These are phyloP conservation scores for Rosalia funebris DNA, from an alignment of 2,888 invertebrate species.

Conservation along the genomic window DNA sequence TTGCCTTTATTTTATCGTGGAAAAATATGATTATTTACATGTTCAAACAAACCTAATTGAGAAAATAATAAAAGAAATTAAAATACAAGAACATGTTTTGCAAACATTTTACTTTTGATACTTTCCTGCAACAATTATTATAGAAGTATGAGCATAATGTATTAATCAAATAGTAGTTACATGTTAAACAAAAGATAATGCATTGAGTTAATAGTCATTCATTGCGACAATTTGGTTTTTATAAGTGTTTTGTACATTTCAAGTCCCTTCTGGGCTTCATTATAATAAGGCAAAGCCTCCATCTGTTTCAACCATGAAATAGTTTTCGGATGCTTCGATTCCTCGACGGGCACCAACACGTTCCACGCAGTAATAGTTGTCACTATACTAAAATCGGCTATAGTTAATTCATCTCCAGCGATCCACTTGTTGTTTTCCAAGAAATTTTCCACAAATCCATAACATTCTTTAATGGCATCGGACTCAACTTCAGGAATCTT, in stretches of 20 bases:
- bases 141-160: too few relatives aligned
- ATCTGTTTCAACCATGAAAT: constrained; percentile 41
- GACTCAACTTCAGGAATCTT: constrained; percentile 58
- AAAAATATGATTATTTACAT: too few relatives aligned
- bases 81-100: too few relatives aligned
- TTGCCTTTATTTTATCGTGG: too few relatives aligned
- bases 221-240: background rate
- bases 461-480: constrained; percentile 37
- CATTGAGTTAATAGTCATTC: too few relatives aligned
- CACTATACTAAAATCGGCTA: constrained; percentile 43
- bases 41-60: too few relatives aligned
- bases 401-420: constrained; percentile 42
- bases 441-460: constrained; percentile 59
- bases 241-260: background rate
- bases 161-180: too few relatives aligned
- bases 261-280: constrained; percentile 11
- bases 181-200: too few relatives aligned
- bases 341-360: constrained; percentile 59
- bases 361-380: constrained; percentile 33
- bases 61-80: too few relatives aligned
- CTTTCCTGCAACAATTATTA: too few relatives aligned
- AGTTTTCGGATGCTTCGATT: constrained; percentile 57
- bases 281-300: constrained; percentile 44
- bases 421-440: constrained; percentile 52
- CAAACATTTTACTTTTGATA: too few relatives aligned